Base-by-base conservation (phyloP, 2,888 invertebrate genomes). In the Aplocera efformata region DNA sequence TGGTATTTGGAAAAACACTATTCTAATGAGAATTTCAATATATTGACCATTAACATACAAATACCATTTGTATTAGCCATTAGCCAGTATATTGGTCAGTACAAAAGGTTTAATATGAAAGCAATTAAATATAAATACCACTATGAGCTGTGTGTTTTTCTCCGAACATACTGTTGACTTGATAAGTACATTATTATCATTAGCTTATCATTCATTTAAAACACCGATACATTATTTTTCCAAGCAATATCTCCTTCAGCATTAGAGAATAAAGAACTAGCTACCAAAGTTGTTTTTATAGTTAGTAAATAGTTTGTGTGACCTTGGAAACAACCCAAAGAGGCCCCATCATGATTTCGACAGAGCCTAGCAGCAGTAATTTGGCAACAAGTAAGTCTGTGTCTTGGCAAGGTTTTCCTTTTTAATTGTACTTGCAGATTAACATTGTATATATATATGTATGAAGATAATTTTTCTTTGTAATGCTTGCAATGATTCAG, bases 261-360 rank as follows among this genome's bases (percentile, higher is more conserved):
- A 23, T 32, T 10, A 25, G 7, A 8, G 7, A 1, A 6, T 29
- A 17, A 29, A 13, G 17, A 28, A 23, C 8, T 9, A 10, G 10
- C 7, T 30, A 26, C 9, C 27, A 8, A 21, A 20, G 21, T 22
- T 32, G 37, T 43, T 33, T 27, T 39, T 37, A 27, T 25, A 34
- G 33, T 38, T 38, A 38, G 21, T 22, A 20, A 45, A 40, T 44
- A 32, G 40, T 45, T 30, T 40, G 13, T 7, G 3, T 36, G 32
- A 32, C 45, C 45, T 45, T 45, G 45, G 29, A n/a, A 32, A 26
- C 22, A 23, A 45, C 45, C 45, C 40, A 2, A 41, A 45, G 25
- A 33, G 32, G 45, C 40, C 45, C 40, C 45, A 33, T 23, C 32
- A 36, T 38, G 37, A 33, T 37, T 40, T 32, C 32, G 29, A 36